phyloP scores from a whole-genome alignment of 1,140 invertebrate species.

The Pemphigus obesinymphae region DNA sequence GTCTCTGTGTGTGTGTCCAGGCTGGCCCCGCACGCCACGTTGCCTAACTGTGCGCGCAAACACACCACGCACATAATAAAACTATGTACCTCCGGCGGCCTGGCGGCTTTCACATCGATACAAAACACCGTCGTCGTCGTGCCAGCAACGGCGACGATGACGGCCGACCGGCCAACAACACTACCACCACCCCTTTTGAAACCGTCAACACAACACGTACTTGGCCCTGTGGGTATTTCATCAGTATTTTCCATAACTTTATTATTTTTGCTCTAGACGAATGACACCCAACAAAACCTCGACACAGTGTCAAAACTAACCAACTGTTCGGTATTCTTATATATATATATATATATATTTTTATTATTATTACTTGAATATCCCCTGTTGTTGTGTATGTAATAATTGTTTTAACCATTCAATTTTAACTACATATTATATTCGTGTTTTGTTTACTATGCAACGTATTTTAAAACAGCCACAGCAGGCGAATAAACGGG shows the following conservation, averaged over 20 bases:
- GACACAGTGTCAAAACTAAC: no score
- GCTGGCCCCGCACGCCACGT: constrained; percentile 43
- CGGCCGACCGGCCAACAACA: neutral
- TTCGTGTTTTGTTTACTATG: no score
- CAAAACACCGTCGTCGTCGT: neutral
- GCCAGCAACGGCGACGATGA: neutral
- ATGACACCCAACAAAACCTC: no score
- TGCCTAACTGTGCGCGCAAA: constrained; percentile 26
- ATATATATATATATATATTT: no score
- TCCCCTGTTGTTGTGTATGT: no score
- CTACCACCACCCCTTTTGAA: neutral
- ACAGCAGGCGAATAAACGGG: no score
- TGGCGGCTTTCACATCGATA: constrained; percentile 11
- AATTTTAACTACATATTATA: no score
- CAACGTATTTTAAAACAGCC: no score
- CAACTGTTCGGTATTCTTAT: no score
- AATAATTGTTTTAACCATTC: no score
- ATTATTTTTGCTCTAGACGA: neutral
- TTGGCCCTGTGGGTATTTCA: neutral
- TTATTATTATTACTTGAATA: neutral
- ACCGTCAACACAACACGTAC: neutral
- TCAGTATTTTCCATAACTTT: neutral
- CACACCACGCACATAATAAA: constrained; percentile 11
- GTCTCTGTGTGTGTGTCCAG: constrained; percentile 29
- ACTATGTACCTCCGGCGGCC: neutral